Conservation (phyloP, 1,140 invertebrate genomes). For the Vanessa atalanta region DNA sequence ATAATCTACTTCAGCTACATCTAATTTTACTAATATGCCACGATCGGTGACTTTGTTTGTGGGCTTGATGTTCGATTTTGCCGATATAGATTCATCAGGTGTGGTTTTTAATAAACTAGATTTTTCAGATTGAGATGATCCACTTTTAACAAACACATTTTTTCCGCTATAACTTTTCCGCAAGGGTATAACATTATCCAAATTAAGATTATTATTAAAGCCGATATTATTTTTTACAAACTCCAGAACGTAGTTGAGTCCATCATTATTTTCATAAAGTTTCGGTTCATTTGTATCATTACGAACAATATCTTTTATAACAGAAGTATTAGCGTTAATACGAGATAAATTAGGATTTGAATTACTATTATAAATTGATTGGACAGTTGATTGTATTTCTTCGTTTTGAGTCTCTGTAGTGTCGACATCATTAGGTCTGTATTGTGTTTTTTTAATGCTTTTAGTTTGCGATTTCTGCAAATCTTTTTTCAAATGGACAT, state of each 20-base stretch:
- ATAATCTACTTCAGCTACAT: constrained; percentile 49
- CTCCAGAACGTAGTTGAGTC: constrained; percentile 57
- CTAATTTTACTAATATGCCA: constrained; percentile 57
- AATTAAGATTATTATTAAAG: constrained; percentile 34
- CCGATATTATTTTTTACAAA: constrained; percentile 45
- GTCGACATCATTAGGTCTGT: not conserved
- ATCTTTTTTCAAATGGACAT: not conserved
- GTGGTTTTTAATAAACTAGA: constrained; percentile 38
- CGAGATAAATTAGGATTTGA: constrained; percentile 47
- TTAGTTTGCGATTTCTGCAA: not conserved
- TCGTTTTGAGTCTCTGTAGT: not conserved
- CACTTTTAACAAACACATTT: constrained; percentile 32
- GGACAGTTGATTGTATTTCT: not conserved
- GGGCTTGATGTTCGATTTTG: constrained; percentile 29
- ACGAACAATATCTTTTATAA: constrained; percentile 22
- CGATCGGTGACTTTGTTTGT: constrained; percentile 44
- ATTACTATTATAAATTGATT: constrained; percentile 4
- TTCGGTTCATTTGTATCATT: not conserved
- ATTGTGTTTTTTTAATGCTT: not conserved
- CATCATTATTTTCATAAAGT: constrained; percentile 38
- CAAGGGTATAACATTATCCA: constrained; percentile 24
- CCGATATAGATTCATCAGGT: constrained; percentile 42
- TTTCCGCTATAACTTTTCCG: constrained; percentile 48
- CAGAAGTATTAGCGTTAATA: constrained; percentile 41
- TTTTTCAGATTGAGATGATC: constrained; percentile 33